Percentiles rank a stretch among this genome's conserved stretches.
Conservation (phyloP, 2,888 invertebrate genomes). For the Trissolcus brochymenae region DNA sequence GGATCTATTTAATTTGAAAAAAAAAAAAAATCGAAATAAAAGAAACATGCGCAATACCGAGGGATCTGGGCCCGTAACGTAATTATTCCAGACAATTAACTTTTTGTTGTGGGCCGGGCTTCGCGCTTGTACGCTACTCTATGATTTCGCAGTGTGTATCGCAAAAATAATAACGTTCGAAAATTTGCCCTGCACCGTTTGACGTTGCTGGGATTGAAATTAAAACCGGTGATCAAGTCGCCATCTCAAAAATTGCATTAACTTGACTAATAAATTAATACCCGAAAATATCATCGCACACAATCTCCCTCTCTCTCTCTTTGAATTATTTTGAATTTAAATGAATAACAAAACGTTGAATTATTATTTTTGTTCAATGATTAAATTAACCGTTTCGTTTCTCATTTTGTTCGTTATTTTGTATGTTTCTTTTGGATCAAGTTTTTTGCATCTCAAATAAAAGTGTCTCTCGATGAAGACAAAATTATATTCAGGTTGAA, state of each 20-base stretch:
- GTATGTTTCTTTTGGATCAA: too few relatives aligned
- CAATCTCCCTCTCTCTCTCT: too few relatives aligned
- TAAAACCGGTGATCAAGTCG: slow-evolving; percentile 17
- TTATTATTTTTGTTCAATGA: too few relatives aligned
- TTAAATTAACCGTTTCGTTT: too few relatives aligned
- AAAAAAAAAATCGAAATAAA: slow-evolving; percentile 40
- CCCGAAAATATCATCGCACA: too few relatives aligned
- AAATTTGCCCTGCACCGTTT: slow-evolving; percentile 53
- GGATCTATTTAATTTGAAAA: slow-evolving; percentile 36
- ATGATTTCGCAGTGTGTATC: slow-evolving; percentile 69
- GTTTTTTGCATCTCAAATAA: too few relatives aligned
- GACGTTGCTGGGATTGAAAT: slow-evolving; percentile 32
- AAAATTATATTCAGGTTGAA: too few relatives aligned
- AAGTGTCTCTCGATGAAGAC: too few relatives aligned
- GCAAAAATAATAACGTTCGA: slow-evolving; percentile 68
- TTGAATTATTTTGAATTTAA: too few relatives aligned
- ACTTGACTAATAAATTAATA: not conserved
- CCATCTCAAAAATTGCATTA: not conserved
- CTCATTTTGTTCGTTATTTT: too few relatives aligned
- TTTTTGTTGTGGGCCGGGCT: slow-evolving; percentile 67
- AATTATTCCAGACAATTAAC: slow-evolving; percentile 74
- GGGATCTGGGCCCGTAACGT: slow-evolving; percentile 30
- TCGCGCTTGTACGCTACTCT: slow-evolving; percentile 60
- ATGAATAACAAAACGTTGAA: too few relatives aligned
- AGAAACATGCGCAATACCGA: slow-evolving; percentile 50